Evolutionary conservation across 1,140 invertebrate species (phyloP).

Genomic region (Solen grandis): DNA sequence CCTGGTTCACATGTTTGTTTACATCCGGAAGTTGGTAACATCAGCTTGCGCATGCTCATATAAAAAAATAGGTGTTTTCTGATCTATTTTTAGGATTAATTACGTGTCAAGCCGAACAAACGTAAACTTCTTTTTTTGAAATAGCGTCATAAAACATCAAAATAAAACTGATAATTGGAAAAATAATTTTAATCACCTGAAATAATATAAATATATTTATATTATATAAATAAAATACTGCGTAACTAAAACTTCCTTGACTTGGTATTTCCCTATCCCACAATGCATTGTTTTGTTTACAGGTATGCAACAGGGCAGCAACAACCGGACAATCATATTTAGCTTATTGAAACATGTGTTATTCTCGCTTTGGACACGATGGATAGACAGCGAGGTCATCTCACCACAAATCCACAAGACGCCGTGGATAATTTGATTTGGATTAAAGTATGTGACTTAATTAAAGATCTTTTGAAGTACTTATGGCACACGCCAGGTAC

Average conservation of each 20-base stretch:
- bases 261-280: conserved; percentile 54
- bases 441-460: conserved; percentile 74
- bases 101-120: conserved; percentile 45
- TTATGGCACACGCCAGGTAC: too few relatives aligned
- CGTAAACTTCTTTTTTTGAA: too few relatives aligned
- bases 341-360: too few relatives aligned
- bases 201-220: conserved; percentile 13
- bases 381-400: conserved; percentile 73
- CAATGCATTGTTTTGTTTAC: conserved; percentile 62
- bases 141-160: neutral
- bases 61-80: neutral
- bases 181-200: neutral
- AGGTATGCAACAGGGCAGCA: conserved; percentile 33
- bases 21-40: conserved; percentile 25
- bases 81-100: conserved; percentile 40
- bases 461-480: too few relatives aligned
- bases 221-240: too few relatives aligned
- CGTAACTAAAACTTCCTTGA: too few relatives aligned
- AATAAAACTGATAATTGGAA: too few relatives aligned
- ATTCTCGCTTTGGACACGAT: too few relatives aligned
- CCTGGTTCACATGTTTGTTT: too few relatives aligned
- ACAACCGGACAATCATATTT: conserved; percentile 8
- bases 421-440: conserved; percentile 69
- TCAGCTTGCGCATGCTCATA: conserved; percentile 42
- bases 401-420: conserved; percentile 70